Conservation (phyloP, 2,113 vertebrate genomes). For the Indri indri region DNA sequence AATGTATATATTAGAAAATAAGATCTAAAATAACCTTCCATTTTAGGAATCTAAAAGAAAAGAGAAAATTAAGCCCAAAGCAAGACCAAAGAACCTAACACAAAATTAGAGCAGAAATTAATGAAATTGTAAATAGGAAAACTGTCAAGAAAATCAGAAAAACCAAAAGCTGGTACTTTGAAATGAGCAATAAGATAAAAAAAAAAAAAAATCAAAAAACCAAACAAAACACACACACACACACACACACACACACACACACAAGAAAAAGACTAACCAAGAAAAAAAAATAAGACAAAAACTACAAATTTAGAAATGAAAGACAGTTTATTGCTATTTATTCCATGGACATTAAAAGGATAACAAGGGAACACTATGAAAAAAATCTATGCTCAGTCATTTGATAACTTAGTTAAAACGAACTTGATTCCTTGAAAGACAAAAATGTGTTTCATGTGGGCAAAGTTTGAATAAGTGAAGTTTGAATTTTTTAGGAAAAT, state of each 20-base stretch:
- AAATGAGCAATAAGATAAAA: not conserved
- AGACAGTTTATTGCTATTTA: not conserved
- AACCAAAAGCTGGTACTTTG: not conserved
- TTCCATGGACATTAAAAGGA: not conserved
- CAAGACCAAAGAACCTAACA: not conserved
- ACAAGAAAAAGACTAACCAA: not conserved
- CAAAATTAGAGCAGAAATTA: conserved; percentile 12
- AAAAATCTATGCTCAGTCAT: not conserved
- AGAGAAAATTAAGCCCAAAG: not conserved
- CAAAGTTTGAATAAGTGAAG: not conserved
- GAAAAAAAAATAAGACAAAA: not conserved
- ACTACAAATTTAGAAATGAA: not conserved
- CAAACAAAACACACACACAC: no score
- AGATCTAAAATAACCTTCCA: not conserved
- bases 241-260: no score
- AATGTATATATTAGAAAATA: not conserved
- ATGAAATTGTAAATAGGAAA: not conserved
- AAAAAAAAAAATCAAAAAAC: not conserved
- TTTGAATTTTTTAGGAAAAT: not conserved
- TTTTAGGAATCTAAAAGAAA: not conserved
- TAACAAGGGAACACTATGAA: not conserved
- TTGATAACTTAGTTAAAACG: not conserved
- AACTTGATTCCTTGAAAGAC: not conserved
- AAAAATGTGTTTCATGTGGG: not conserved
- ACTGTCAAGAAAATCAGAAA: not conserved